Conservation (phyloP, 1,140 invertebrate species). For the Rhyacophila brunnea region DNA sequence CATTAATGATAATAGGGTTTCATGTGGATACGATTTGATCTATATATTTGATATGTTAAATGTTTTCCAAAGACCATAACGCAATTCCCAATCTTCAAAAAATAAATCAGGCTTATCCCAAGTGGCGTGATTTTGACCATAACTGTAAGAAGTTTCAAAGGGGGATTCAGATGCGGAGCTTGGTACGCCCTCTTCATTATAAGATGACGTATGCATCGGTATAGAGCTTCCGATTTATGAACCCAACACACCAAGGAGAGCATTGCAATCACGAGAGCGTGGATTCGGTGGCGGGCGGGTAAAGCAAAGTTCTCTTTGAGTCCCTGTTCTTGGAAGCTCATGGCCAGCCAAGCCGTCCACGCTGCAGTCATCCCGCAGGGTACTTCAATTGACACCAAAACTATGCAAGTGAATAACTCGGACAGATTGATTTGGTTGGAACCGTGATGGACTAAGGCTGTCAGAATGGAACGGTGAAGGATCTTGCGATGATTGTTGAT, state of each 20-base stretch:
- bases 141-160: conserved; percentile 53
- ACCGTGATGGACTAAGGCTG: conserved; percentile 49
- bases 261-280: conserved; percentile 56
- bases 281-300: conserved; percentile 51
- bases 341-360: conserved; percentile 53
- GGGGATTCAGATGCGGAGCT: conserved; percentile 62
- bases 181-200: conserved; percentile 55
- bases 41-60: conserved; percentile 39
- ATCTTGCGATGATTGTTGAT: conserved; percentile 50
- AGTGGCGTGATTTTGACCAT: conserved; percentile 55
- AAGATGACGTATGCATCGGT: conserved; percentile 56
- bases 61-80: conserved; percentile 62
- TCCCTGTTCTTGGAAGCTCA: conserved; percentile 57
- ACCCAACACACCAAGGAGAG: conserved; percentile 61
- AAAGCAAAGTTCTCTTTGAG: conserved; percentile 39
- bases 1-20: too few species aligned
- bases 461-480: conserved; percentile 52
- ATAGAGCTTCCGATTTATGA: conserved; percentile 56
- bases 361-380: conserved; percentile 60
- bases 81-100: conserved; percentile 61
- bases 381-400: conserved; percentile 56
- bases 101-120: conserved; percentile 62
- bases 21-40: too few species aligned
- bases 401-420: conserved; percentile 53
- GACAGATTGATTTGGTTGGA: conserved; percentile 51